These are phyloP conservation scores for Lasius fuliginosus DNA, from an alignment of 2,888 invertebrate species.

Conservation along the genomic window DNA sequence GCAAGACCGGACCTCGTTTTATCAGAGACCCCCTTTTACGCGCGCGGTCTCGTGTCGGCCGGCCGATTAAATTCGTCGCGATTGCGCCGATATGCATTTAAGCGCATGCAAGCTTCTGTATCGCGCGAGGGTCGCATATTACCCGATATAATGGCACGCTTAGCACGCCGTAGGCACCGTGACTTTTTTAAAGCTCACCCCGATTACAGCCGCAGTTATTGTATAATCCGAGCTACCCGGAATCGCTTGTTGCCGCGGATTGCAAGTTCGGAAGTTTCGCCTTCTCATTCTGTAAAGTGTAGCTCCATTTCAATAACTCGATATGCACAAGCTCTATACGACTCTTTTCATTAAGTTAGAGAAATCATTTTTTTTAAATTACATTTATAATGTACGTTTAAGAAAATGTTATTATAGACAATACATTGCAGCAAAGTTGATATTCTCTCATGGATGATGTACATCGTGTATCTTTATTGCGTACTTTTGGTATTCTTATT, in stretches of 20 bases:
- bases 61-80: slow-evolving; percentile 35
- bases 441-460: not conserved
- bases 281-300: not conserved
- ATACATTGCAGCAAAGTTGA: not conserved
- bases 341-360: not conserved
- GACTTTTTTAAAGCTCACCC: slow-evolving; percentile 66
- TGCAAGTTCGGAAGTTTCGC: slow-evolving; percentile 34
- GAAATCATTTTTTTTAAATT: not conserved
- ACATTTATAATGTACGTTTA: not conserved
- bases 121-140: slow-evolving; percentile 58
- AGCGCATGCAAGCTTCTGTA: slow-evolving; percentile 69
- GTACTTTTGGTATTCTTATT: not conserved
- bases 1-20: not conserved
- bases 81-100: slow-evolving; percentile 68
- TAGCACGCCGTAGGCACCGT: slow-evolving; percentile 64
- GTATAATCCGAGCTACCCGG: slow-evolving; percentile 40
- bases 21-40: slow-evolving; percentile 57
- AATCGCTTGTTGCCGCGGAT: slow-evolving; percentile 10
- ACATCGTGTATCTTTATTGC: not conserved
- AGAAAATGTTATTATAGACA: not conserved
- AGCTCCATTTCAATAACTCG: not conserved
- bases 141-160: slow-evolving; percentile 66
- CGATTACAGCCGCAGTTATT: slow-evolving; percentile 46
- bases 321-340: not conserved
- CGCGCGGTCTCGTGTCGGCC: slow-evolving; percentile 62